A percentile compares a stretch with the other conserved stretches of the same genome.
These are phyloP conservation scores for Catocala fraxini DNA, from an alignment of 2,888 invertebrate genomes.

Conservation along the genomic window DNA sequence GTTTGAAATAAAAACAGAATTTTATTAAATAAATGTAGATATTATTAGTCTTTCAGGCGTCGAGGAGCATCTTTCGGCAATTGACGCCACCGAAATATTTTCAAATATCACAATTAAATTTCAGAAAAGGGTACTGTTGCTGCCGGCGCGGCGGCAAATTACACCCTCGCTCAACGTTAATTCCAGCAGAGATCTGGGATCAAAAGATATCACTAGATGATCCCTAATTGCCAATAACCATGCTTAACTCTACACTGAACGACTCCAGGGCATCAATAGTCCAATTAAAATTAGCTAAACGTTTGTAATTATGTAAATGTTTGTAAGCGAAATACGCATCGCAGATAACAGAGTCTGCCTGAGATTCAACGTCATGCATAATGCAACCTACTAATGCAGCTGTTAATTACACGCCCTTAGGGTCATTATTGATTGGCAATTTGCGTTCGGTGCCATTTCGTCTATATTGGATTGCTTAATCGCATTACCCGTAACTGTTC, in stretches of 20 bases:
- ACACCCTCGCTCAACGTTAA: constrained; percentile 7
- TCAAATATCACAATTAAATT: constrained; percentile 2
- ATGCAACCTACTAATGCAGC: constrained; percentile 76
- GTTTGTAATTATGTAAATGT: constrained; percentile 74
- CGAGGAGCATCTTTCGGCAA: neutral
- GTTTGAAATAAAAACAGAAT: no score
- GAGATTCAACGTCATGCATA: constrained; percentile 78
- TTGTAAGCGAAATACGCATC: constrained; percentile 66
- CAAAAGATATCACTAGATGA: constrained; percentile 20
- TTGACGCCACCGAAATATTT: neutral
- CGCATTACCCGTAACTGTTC: constrained; percentile 62
- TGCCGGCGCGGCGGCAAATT: constrained; percentile 1
- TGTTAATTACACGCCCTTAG: constrained; percentile 77
- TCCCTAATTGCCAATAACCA: constrained; percentile 23
- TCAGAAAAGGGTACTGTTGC: constrained; percentile 5
- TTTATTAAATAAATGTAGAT: no score
- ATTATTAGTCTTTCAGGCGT: no score
- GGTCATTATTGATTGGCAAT: constrained; percentile 78
- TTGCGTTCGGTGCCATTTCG: constrained; percentile 64
- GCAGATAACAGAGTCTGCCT: constrained; percentile 66
- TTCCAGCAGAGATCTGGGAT: constrained; percentile 17
- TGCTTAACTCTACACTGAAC: constrained; percentile 15
- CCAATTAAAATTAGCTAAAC: constrained; percentile 65
- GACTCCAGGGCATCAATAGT: constrained; percentile 45
- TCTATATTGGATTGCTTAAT: constrained; percentile 70